A percentile compares a stretch with the other conserved stretches of the same genome.
Evolutionary conservation across 2,888 invertebrate species (phyloP).

Genomic region (Holacanthella duospinosa): DNA sequence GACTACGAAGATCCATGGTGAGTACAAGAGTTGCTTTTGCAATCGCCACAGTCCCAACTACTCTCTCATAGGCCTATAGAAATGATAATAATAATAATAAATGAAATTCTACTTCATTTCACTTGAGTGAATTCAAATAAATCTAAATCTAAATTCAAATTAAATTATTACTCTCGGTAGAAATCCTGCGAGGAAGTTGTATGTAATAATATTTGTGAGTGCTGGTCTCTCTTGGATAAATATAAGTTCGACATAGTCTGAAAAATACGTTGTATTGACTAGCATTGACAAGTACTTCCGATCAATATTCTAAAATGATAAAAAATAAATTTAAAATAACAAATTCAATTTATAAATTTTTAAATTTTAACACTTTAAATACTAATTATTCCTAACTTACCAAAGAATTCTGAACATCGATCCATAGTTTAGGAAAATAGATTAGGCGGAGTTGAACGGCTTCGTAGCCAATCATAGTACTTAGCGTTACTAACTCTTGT

Average conservation of each 20-base stretch:
- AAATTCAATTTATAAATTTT: background rate
- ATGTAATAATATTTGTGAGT: slow-evolving; percentile 70
- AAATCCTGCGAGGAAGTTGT: slow-evolving; percentile 76
- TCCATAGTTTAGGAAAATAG: slow-evolving; percentile 83
- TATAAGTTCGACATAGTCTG: slow-evolving; percentile 83
- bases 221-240: slow-evolving; percentile 76
- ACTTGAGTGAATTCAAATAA: background rate
- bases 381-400: slow-evolving; percentile 42
- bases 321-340: background rate
- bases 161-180: slow-evolving; percentile 64
- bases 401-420: slow-evolving; percentile 69
- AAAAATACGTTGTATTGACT: slow-evolving; percentile 67
- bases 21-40: slow-evolving; percentile 24
- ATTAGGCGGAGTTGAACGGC: slow-evolving; percentile 76
- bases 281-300: slow-evolving; percentile 70
- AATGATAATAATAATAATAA: background rate
- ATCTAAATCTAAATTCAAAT: too few relatives aligned
- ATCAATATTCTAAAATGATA: slow-evolving; percentile 61
- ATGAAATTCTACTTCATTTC: background rate
- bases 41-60: slow-evolving; percentile 25
- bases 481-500: slow-evolving; percentile 71
- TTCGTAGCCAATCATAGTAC: slow-evolving; percentile 82
- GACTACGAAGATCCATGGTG: slow-evolving; percentile 21
- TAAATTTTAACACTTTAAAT: background rate
- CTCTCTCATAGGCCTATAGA: slow-evolving; percentile 30